Base-by-base conservation (phyloP, 2,888 invertebrate species). In the Hirtodrosophila cameraria region DNA sequence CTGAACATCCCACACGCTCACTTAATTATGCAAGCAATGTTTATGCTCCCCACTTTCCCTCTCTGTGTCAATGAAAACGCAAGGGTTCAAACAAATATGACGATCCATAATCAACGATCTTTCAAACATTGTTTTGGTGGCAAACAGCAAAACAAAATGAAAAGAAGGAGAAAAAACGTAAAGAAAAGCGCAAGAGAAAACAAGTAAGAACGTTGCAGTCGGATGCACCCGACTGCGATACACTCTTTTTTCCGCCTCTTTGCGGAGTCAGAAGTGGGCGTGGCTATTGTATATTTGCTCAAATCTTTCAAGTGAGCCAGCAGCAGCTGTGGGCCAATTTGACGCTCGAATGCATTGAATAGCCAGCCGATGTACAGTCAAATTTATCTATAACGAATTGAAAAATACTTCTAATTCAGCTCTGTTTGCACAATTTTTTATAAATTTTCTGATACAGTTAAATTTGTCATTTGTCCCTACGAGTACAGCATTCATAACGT, bases 271-370 rank as follows among this genome's bases (percentile, higher is more conserved):
- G 31, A n/a, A n/a, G n/a, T n/a, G n/a, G n/a, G n/a, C n/a, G n/a
- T n/a, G n/a, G n/a, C 18, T 36, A 25, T 20, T 23, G 13, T 9
- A 43, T 58, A 27, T 33, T n/a, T 11, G n/a, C n/a, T n/a, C n/a
- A n/a, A n/a, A n/a, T n/a, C n/a, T n/a, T n/a, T n/a, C n/a, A n/a
- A n/a, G n/a, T n/a, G n/a, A n/a, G n/a, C n/a, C 16, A 8, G 20
- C 30, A 38, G 50, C 64, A 60, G 78, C 71, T 75, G 78, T 35
- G 33, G 43, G 43, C 54, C 86, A 86, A 79, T 83, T 79, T 86
- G 86, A 55, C 84, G 84, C 81, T 80, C 81, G 72, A 79, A 38
- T 60, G 83, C 59, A 39, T 49, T 60, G 39, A 54, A 58, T 35
- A 50, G 50, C 42, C 59, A 38, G 27, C 45, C 50, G 55, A 52